Evolutionary conservation across 1,140 invertebrate species (phyloP).

Genomic region (Cyclargus thomasi): DNA sequence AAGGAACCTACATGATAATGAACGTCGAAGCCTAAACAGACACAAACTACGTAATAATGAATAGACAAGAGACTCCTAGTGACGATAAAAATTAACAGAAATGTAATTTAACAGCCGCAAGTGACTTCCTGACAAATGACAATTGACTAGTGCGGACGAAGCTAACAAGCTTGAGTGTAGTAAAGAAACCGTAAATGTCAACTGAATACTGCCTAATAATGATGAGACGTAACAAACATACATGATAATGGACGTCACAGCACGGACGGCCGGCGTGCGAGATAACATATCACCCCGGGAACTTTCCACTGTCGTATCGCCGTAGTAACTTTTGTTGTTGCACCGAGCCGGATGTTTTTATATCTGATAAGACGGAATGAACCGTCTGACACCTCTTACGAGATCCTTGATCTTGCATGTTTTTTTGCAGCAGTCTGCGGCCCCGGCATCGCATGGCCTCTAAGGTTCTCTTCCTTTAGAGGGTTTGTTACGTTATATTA

Average conservation of each 20-base stretch:
- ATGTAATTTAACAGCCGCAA: too few species aligned
- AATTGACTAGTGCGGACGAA: too few species aligned
- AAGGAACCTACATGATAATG: too few species aligned
- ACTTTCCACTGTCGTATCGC: constrained; percentile 38
- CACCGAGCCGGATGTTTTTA: constrained; percentile 34
- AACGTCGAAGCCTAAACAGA: too few species aligned
- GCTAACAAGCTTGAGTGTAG: too few species aligned
- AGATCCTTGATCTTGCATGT: constrained; percentile 4
- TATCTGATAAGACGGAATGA: constrained; percentile 20
- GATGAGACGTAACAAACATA: not conserved
- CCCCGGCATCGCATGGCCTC: too few species aligned
- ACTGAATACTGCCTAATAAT: not conserved
- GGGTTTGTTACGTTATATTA: too few species aligned
- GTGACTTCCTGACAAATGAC: too few species aligned
- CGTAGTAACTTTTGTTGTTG: constrained; percentile 24
- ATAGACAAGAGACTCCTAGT: too few species aligned
- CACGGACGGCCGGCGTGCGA: constrained; percentile 35
- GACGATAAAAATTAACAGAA: too few species aligned
- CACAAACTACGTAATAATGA: too few species aligned
- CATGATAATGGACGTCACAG: constrained; percentile 18
- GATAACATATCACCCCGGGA: constrained; percentile 41
- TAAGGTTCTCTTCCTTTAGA: too few species aligned
- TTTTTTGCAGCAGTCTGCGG: not conserved
- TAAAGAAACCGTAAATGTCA: not conserved
- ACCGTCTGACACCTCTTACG: not conserved